Evolutionary conservation across 1,140 invertebrate species (phyloP), one percentile per base, ranked within the genome.

Genomic region (Atta cephalotes): DNA sequence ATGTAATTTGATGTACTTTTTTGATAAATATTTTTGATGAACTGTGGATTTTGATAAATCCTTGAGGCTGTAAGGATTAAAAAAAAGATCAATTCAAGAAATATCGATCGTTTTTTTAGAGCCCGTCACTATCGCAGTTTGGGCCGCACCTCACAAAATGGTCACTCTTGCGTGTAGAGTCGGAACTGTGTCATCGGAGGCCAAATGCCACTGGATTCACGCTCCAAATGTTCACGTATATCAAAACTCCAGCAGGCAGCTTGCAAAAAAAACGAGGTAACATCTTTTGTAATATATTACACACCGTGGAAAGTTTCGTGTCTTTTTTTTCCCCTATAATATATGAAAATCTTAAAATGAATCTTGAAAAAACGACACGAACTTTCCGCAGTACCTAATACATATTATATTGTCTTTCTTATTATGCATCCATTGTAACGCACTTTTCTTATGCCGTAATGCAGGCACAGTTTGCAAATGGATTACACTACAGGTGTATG

Each of bases 131-230:
- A 92, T 95, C 16, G 92, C 92, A 56, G 60, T 95, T 49, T 95
- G 94, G 94, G 91, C 93, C 51, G 79, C 92, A 58, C 93, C 93
- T 45, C 93, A 95, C 92, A 93, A 95, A 72, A 92, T 92, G 86
- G 93, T 95, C 16, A 95, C 92, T 77, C 87, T 95, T 53, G 94
- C 94, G 18, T 95, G 95, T 72, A 94, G 92, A 84, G 87, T 93
- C 63, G 91, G 92, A 80, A 77, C 84, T 21, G 77, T 91, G 45
- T 68, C 90, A 16, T 76, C 88, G 7, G 79, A 94, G 56, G 89
- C 92, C 14, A 89, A 92, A 45, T 95, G 95, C 45, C 92, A 92
- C 5, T 95, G 95, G 95, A 90, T 91, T 7, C 94, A 95, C 70
- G 86, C 87, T 4, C 81, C 89, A 18, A 90, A 94, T 49, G 71